A percentile compares a stretch with the other conserved stretches of the same genome.
Evolutionary conservation across 2,113 vertebrate genomes (phyloP).

Genomic region (Silurus asotus): DNA sequence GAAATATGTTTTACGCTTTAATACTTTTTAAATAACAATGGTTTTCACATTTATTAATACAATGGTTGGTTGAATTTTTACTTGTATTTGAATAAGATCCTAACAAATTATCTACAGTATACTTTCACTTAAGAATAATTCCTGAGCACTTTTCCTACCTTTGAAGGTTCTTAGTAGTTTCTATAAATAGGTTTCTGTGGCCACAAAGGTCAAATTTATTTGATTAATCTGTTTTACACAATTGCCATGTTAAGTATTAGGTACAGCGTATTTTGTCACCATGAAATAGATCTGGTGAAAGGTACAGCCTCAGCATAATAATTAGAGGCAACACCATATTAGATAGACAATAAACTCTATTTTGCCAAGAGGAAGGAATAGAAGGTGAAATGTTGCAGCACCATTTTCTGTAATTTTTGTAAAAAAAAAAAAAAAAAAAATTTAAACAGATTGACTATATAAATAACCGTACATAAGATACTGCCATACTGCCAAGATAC

Average conservation of each 20-base stretch:
- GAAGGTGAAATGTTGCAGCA: not conserved
- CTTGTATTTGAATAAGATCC: not conserved
- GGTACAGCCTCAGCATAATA: not conserved
- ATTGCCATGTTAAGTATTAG: not conserved
- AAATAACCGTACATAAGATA: not conserved
- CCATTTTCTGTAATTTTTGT: not conserved
- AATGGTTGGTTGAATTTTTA: not conserved
- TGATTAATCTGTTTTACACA: not conserved
- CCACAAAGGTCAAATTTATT: not conserved
- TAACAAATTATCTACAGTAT: not conserved
- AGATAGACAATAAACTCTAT: not conserved
- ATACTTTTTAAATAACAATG: no score
- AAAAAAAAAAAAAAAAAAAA: not conserved
- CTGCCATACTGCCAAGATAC: not conserved
- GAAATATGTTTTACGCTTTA: no score
- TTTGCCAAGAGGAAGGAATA: not conserved
- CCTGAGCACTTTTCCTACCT: not conserved
- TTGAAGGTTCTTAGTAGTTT: not conserved
- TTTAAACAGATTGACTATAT: not conserved
- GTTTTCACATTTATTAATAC: not conserved
- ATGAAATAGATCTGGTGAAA: not conserved
- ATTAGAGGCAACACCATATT: not conserved
- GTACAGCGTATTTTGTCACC: not conserved
- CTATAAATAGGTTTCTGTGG: not conserved
- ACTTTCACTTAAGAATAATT: not conserved